A percentile compares a stretch with the other conserved stretches of the same genome.
phyloP scores from a whole-genome alignment of 1,140 invertebrate genomes.

The Tetramorium alpestre region DNA sequence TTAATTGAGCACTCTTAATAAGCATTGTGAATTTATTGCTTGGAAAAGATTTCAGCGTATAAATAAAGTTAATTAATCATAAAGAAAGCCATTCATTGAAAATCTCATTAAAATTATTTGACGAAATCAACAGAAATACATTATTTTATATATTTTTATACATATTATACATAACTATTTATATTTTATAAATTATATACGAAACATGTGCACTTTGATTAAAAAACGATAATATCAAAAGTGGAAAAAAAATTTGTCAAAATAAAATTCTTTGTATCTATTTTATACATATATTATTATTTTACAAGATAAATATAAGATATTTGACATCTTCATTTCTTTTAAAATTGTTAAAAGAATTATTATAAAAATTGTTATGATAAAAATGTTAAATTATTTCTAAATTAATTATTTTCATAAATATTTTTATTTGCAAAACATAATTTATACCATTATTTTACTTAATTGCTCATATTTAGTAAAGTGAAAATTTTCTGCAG shows the following conservation, averaged over 20 bases:
- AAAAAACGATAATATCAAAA: background rate
- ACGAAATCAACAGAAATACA: background rate
- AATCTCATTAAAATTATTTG: background rate
- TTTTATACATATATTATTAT: background rate
- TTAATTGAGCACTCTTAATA: background rate
- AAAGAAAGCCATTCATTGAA: background rate
- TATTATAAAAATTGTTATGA: background rate
- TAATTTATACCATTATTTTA: background rate
- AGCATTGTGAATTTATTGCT: background rate
- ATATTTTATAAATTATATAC: too few relatives aligned
- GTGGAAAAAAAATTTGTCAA: background rate
- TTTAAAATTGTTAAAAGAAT: background rate
- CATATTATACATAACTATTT: too few relatives aligned
- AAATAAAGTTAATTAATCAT: slow-evolving; percentile 18
- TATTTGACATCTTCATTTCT: background rate
- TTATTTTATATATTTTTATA: background rate
- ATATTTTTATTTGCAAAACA: background rate
- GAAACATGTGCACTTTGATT: background rate
- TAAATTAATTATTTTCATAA: background rate
- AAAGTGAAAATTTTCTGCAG: background rate
- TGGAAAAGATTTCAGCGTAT: background rate
- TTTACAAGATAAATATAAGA: background rate
- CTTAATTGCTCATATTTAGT: background rate
- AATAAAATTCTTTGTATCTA: background rate
- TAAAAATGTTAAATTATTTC: background rate